These are phyloP conservation scores for Aphis craccivora DNA, from an alignment of 1,140 invertebrate genomes.

Conservation along the genomic window DNA sequence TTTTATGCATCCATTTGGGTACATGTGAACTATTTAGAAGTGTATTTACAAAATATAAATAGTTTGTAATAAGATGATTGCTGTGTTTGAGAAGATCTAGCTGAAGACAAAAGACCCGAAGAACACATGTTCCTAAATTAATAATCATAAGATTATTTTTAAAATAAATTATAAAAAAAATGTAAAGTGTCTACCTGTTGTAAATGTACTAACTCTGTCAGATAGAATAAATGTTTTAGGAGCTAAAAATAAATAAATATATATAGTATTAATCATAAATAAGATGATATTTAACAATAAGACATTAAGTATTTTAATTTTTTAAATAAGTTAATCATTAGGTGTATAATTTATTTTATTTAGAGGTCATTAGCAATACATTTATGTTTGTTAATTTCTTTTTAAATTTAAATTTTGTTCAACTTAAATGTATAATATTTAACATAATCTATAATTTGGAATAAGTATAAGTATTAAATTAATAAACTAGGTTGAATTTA, in stretches of 20 bases:
- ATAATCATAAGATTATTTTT: neutral
- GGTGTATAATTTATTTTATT: neutral
- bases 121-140: conserved; percentile 47
- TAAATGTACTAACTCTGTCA: conserved; percentile 50
- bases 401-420: neutral
- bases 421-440: neutral
- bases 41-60: conserved; percentile 30
- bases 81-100: conserved; percentile 36
- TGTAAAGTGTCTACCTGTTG: conserved; percentile 37
- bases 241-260: conserved; percentile 15
- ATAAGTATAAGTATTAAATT: neutral
- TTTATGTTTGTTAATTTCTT: neutral
- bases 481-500: neutral
- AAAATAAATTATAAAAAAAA: neutral
- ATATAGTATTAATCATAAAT: neutral
- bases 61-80: conserved; percentile 39
- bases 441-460: neutral
- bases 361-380: neutral
- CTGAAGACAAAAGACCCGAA: conserved; percentile 48
- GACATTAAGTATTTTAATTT: neutral
- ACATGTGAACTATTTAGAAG: conserved; percentile 39
- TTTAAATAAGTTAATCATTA: neutral
- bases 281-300: neutral
- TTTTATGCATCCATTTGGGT: conserved; percentile 47
- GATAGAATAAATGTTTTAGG: conserved; percentile 54